Conservation (phyloP, 2,797 vertebrate genomes). For the Pseudochaenichthys georgianus region DNA sequence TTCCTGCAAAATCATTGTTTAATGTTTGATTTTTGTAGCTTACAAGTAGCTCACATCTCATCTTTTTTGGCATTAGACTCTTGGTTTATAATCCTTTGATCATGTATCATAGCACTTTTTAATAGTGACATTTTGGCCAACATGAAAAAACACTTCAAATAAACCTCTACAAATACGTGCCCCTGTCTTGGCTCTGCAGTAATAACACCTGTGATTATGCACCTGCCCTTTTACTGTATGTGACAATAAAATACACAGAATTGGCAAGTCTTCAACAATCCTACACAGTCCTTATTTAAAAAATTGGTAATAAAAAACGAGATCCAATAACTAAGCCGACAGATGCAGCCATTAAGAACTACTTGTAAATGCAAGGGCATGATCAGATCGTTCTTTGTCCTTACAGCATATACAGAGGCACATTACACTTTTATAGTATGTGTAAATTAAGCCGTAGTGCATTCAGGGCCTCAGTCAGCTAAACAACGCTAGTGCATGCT, state of each 20-base stretch:
- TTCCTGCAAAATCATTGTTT: slow-evolving; percentile 5
- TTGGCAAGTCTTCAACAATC: slow-evolving; percentile 55
- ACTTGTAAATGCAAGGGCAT: slow-evolving; percentile 65
- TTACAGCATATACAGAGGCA: slow-evolving; percentile 58
- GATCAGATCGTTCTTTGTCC: slow-evolving; percentile 63
- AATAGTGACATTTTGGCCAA: slow-evolving; percentile 35
- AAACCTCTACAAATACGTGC: too few species aligned
- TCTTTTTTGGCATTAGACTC: neutral
- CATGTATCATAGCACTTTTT: neutral
- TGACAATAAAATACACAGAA: slow-evolving; percentile 51
- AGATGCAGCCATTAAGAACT: slow-evolving; percentile 65
- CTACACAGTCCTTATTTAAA: slow-evolving; percentile 50
- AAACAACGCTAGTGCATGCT: slow-evolving; percentile 12
- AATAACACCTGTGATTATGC: slow-evolving; percentile 37
- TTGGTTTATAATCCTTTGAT: neutral
- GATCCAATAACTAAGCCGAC: slow-evolving; percentile 67
- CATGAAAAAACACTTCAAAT: neutral
- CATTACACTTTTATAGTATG: slow-evolving; percentile 70
- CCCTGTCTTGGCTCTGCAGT: slow-evolving; percentile 35
- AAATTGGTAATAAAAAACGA: slow-evolving; percentile 60
- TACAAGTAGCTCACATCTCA: slow-evolving; percentile 5
- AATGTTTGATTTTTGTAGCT: slow-evolving; percentile 22
- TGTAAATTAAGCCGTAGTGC: slow-evolving; percentile 63
- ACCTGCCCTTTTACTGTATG: slow-evolving; percentile 40
- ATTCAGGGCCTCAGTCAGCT: slow-evolving; percentile 43